A percentile compares a stretch with the other conserved stretches of the same genome.
These are phyloP conservation scores for Cliona cf. orientalis DNA, from an alignment of 37 sponge, comb jelly and placozoan species.

Conservation along the genomic window DNA sequence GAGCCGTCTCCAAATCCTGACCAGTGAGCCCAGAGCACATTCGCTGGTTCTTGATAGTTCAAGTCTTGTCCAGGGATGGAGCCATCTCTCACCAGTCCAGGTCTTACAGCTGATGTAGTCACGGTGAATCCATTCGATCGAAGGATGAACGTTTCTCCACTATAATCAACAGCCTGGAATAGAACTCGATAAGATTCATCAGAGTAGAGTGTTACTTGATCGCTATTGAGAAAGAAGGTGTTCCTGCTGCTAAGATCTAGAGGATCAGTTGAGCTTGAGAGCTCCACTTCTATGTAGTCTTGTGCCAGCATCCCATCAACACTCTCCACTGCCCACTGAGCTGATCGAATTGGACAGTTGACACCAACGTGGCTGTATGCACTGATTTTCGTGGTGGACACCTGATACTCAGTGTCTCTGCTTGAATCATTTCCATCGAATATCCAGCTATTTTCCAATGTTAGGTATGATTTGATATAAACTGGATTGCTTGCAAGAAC, in stretches of 20 bases:
- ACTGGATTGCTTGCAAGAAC: slow-evolving; percentile 33
- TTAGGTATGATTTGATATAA: slow-evolving; percentile 46
- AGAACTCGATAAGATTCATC: slow-evolving; percentile 76
- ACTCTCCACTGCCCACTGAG: slow-evolving; percentile 66
- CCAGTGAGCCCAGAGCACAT: slow-evolving; percentile 65
- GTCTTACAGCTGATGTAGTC: slow-evolving; percentile 49
- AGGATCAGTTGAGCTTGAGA: not conserved
- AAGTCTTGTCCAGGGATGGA: slow-evolving; percentile 59
- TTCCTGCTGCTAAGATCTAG: not conserved
- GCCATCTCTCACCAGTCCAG: slow-evolving; percentile 76
- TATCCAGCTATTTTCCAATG: slow-evolving; percentile 43
- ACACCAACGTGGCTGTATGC: slow-evolving; percentile 37
- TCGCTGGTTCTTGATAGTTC: slow-evolving; percentile 71
- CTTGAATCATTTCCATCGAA: slow-evolving; percentile 60
- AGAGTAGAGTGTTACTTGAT: slow-evolving; percentile 56
- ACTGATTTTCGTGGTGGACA: slow-evolving; percentile 36
- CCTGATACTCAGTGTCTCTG: slow-evolving; percentile 69
- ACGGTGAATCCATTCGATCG: slow-evolving; percentile 63
- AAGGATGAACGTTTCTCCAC: slow-evolving; percentile 45
- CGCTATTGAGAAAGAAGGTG: slow-evolving; percentile 36
- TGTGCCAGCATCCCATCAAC: slow-evolving; percentile 59
- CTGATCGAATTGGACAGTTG: slow-evolving; percentile 59
- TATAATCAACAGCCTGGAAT: slow-evolving; percentile 60
- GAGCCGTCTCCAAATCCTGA: slow-evolving; percentile 69
- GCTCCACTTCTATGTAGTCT: slow-evolving; percentile 19